Evolutionary conservation across 2,113 vertebrate species (phyloP).

Genomic region (Upupa epops): DNA sequence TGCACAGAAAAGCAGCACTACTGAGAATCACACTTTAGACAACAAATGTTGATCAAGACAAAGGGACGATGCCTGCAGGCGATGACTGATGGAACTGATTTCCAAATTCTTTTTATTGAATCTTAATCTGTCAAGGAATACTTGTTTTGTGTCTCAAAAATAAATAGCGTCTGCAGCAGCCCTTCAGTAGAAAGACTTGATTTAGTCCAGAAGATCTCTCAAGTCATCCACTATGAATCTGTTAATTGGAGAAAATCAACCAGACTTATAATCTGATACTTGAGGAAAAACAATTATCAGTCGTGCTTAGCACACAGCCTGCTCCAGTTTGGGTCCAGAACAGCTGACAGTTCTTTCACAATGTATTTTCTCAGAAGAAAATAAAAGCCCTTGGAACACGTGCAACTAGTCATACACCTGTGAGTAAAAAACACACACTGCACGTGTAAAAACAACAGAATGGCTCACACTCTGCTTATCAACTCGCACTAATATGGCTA

Average conservation of each 20-base stretch:
- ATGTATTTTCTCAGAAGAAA: background rate
- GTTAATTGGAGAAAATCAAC: background rate
- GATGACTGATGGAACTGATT: background rate
- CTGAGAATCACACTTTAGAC: background rate
- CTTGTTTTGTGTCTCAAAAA: background rate
- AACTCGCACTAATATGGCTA: background rate
- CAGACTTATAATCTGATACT: background rate
- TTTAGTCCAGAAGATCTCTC: background rate
- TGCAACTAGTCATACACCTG: background rate
- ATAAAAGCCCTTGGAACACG: background rate
- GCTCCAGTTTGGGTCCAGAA: background rate
- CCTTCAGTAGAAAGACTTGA: background rate
- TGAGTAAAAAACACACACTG: background rate
- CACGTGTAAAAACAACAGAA: background rate
- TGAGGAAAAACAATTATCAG: background rate
- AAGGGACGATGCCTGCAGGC: background rate
- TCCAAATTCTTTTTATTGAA: background rate
- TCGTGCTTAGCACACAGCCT: background rate
- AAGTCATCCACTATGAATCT: background rate
- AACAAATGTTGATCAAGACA: background rate
- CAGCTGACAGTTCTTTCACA: background rate
- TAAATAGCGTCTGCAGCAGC: background rate
- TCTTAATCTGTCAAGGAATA: background rate
- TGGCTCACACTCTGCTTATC: background rate
- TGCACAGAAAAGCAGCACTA: background rate